Percentiles rank a stretch among this genome's conserved stretches.
Conservation (phyloP, 2,113 vertebrate genomes). For the Perca flavescens region DNA sequence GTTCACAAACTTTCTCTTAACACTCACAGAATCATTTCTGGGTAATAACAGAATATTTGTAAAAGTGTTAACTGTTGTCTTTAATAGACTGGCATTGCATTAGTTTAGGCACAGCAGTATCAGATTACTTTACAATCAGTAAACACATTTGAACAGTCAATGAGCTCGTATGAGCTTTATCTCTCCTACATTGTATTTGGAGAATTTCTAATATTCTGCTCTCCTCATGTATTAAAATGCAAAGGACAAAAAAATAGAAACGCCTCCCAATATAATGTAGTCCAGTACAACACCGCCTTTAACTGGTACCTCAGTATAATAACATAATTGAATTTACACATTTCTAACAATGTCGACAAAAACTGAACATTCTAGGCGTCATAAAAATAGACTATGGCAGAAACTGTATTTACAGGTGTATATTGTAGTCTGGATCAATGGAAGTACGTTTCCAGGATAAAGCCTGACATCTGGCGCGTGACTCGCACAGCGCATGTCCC, state of each 20-base stretch:
- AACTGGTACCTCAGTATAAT: not conserved
- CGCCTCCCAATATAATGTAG: not conserved
- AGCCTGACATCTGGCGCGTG: too few species aligned
- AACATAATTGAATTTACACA: not conserved
- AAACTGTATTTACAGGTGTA: not conserved
- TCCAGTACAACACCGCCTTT: not conserved
- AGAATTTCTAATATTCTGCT: not conserved
- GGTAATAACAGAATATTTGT: not conserved
- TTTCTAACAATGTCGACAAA: too few species aligned
- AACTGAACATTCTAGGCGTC: too few species aligned
- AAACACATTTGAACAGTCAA: constrained; percentile 12
- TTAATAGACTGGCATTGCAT: not conserved
- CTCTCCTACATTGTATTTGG: not conserved
- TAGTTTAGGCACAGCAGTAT: not conserved
- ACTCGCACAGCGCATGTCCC: too few species aligned
- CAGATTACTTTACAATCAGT: constrained; percentile 16
- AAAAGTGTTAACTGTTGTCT: not conserved
- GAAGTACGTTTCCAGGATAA: too few species aligned
- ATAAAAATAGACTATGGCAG: not conserved
- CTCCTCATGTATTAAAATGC: too few species aligned
- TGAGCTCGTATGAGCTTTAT: not conserved
- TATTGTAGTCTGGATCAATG: not conserved
- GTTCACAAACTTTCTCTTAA: not conserved
- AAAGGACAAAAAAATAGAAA: too few species aligned
- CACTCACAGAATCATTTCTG: not conserved